These are phyloP conservation scores for Acanthisitta chloris DNA, from an alignment of 2,113 vertebrate genomes.

Conservation along the genomic window DNA sequence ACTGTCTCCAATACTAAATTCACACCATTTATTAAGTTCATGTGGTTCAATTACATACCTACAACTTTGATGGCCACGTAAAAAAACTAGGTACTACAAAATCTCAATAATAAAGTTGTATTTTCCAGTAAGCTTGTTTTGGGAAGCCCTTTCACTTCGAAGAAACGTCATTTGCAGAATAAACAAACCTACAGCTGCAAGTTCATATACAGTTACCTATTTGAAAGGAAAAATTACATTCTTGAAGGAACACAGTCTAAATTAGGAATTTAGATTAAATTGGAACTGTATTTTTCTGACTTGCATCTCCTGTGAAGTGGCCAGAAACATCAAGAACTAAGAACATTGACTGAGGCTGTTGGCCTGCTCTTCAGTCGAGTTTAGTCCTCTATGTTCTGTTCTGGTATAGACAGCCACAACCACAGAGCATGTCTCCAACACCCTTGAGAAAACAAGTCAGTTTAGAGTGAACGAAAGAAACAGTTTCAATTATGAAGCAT, in stretches of 20 bases:
- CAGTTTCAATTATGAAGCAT: background rate
- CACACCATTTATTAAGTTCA: background rate
- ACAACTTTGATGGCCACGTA: background rate
- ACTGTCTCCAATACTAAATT: background rate
- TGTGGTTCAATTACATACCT: background rate
- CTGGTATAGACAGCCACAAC: background rate
- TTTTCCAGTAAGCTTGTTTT: background rate
- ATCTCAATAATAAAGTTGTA: background rate
- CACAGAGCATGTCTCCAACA: background rate
- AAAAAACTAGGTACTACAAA: background rate
- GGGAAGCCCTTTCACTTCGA: background rate
- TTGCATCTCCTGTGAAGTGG: background rate
- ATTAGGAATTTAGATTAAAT: too few relatives aligned
- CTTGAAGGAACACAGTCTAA: background rate
- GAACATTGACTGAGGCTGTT: background rate
- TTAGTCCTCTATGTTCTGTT: background rate
- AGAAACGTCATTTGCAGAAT: background rate
- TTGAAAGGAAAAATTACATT: background rate
- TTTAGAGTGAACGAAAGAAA: background rate
- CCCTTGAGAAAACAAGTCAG: background rate
- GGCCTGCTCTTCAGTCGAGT: background rate
- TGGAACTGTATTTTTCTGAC: background rate
- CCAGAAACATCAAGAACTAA: background rate
- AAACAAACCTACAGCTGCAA: background rate
- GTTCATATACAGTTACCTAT: background rate